Evolutionary conservation across 2,797 vertebrate genomes (phyloP).

Genomic region (Sebastes glaucus): DNA sequence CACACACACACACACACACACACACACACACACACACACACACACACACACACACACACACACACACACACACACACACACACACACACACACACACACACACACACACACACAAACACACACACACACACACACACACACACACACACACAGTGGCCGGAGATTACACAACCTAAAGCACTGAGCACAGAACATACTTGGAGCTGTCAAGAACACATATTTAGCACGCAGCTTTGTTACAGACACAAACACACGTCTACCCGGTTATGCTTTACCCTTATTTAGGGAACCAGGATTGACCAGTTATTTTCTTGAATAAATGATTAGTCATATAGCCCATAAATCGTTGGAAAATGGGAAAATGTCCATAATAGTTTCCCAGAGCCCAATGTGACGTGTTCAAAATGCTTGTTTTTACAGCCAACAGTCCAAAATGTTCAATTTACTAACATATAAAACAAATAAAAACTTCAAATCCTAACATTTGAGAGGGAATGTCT

Average conservation of each 20-base stretch:
- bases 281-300: constrained; percentile 5
- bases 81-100: too few relatives aligned
- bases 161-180: constrained; percentile 13
- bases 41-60: too few relatives aligned
- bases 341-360: not conserved
- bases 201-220: constrained; percentile 14
- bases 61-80: too few relatives aligned
- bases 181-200: constrained; percentile 17
- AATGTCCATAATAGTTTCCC: too few relatives aligned
- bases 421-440: too few relatives aligned
- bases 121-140: not conserved
- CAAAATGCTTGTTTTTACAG: too few relatives aligned
- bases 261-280: not conserved
- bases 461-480: not conserved
- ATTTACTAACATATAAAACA: too few relatives aligned
- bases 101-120: too few relatives aligned
- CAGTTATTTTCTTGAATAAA: not conserved
- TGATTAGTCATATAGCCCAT: not conserved
- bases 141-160: not conserved
- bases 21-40: not conserved
- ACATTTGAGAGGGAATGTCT: not conserved
- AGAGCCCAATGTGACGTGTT: too few relatives aligned
- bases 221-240: not conserved
- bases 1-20: not conserved
- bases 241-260: constrained; percentile 21